Base-by-base conservation (phyloP, 2,113 vertebrate species). In the Eudorcas thomsonii region DNA sequence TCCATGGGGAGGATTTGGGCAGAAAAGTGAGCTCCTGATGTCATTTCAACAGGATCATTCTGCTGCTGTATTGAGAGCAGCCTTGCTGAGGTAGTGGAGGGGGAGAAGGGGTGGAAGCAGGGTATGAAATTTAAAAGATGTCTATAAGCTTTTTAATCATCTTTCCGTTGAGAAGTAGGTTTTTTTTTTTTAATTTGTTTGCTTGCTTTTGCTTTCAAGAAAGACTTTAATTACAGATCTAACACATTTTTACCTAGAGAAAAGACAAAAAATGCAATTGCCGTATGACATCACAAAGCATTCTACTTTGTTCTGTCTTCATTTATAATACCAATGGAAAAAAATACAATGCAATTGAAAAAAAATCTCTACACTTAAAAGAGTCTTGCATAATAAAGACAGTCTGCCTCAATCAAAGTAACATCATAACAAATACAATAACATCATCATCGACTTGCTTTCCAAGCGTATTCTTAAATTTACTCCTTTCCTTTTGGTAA, bases 261-360 rank as follows among this genome's bases (percentile, higher is more conserved):
- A 98, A 98, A 98, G 97, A 98, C 87, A 39, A 98, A 77, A 26
- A 43, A 77, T 77, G 39, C 23, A 77, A 87, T 77, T 95, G 96
- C 93, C 96, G 89, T 96, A 92, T 89, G 97, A 98, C 95, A 98
- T 96, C 93, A 87, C 94, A 74, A 98, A 98, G 98, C 98, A 93
- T 99, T 99, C 99, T 98, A 99, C 98, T 99, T 98, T 98, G 98
- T 98, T 98, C 96, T 97, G 98, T 81, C 86, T 33, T 97, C 98
- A 97, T 97, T 96, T 36, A 91, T 96, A 98, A 98, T 95, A 98
- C 96, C 13, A 43, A 89, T 21, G 48, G 2, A 39, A n/a, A 78
- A 97, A 95, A 93, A 26, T 39, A 96, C 91, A 98, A 96, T 43
- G 97, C 96, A 87, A 95, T 26, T 67, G 71, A 77, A 81, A 84